Conservation (phyloP, 2,113 vertebrate genomes). For the Indri indri region DNA sequence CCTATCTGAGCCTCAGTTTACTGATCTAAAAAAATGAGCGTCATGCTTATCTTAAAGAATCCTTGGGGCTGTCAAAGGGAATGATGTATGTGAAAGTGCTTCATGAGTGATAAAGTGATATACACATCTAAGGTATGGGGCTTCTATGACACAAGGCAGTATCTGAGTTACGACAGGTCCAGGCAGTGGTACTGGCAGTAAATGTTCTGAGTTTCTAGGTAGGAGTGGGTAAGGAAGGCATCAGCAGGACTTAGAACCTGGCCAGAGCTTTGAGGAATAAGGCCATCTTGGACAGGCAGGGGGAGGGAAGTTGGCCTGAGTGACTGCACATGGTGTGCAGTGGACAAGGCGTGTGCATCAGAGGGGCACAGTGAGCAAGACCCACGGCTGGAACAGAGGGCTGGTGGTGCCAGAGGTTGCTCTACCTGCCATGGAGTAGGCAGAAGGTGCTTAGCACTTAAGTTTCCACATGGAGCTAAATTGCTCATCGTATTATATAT, state of each 20-base stretch:
- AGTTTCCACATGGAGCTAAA: not conserved
- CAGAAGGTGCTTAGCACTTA: not conserved
- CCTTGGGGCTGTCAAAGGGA: not conserved
- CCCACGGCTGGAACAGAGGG: not conserved
- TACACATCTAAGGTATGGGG: not conserved
- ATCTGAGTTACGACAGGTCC: not conserved
- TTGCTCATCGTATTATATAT: rapidly evolving
- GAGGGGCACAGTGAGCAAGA: not conserved
- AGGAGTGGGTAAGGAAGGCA: too few relatives aligned
- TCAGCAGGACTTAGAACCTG: not conserved
- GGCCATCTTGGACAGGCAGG: not conserved
- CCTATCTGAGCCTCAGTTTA: not conserved
- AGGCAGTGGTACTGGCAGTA: not conserved
- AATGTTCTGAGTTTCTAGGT: not conserved
- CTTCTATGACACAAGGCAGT: not conserved
- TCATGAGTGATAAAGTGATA: not conserved
- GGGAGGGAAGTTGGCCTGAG: too few relatives aligned
- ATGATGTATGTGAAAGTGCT: not conserved
- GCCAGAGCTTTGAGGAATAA: not conserved
- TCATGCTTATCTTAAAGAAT: not conserved
- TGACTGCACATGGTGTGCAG: rapidly evolving
- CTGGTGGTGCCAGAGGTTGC: rapidly evolving
- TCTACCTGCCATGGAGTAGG: not conserved
- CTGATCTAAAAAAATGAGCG: not conserved
- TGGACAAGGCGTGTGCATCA: rapidly evolving